Conservation (phyloP, 1,140 invertebrate genomes). For the Bombus breviceps region DNA sequence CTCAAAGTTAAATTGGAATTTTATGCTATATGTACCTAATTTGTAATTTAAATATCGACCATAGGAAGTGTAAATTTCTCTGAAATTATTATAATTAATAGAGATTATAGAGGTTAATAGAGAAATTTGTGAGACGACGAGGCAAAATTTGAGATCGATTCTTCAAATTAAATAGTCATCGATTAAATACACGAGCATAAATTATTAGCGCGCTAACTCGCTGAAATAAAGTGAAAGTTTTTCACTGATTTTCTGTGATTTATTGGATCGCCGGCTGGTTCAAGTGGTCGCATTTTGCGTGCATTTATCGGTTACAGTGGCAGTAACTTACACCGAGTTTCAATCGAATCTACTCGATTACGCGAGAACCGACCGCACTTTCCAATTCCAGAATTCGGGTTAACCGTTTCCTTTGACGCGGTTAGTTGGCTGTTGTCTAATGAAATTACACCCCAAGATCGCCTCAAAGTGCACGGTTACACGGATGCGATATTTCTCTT, state of each 20-base stretch:
- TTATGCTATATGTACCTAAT: neutral
- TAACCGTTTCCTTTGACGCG: slow-evolving; percentile 39
- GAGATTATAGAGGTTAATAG: no score
- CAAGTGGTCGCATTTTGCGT: slow-evolving; percentile 36
- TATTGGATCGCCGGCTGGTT: slow-evolving; percentile 7
- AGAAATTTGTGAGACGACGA: neutral
- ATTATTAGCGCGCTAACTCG: neutral
- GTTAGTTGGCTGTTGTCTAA: slow-evolving; percentile 27
- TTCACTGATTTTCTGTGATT: slow-evolving; percentile 25
- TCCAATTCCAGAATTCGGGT: slow-evolving; percentile 38
- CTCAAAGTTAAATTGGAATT: neutral
- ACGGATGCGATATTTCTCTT: neutral
- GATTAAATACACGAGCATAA: neutral
- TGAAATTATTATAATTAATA: neutral
- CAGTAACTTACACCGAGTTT: slow-evolving; percentile 33
- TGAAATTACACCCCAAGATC: slow-evolving; percentile 30
- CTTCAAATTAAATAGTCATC: slow-evolving; percentile 8
- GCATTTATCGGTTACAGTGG: slow-evolving; percentile 29
- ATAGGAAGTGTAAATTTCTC: neutral
- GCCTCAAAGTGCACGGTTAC: neutral
- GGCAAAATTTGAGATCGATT: neutral
- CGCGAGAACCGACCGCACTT: slow-evolving; percentile 21
- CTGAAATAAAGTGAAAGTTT: slow-evolving; percentile 21
- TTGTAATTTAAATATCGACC: neutral
- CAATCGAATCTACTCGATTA: slow-evolving; percentile 45